phyloP scores from a whole-genome alignment of 2,113 vertebrate genomes.

The Hypomesus transpacificus region DNA sequence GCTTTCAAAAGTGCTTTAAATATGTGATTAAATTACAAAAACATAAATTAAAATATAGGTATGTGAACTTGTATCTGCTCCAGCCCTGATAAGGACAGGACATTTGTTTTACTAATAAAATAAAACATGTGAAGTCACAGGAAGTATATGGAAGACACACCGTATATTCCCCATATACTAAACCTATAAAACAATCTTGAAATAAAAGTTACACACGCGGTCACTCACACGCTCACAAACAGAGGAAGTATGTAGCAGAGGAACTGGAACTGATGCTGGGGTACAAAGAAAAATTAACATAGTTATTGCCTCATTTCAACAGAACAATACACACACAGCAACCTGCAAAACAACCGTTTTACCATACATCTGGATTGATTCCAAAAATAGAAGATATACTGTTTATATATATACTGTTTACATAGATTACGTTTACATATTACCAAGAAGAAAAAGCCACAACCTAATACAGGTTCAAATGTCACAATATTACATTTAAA shows the following conservation, averaged over 20 bases:
- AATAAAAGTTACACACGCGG: background rate
- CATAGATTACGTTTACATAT: constrained; percentile 68
- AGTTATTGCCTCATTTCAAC: constrained; percentile 70
- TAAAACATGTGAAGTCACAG: constrained; percentile 36
- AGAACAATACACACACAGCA: constrained; percentile 48
- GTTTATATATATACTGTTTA: constrained; percentile 69
- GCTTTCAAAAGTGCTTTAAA: constrained; percentile 54
- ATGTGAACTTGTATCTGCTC: constrained; percentile 48
- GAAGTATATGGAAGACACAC: constrained; percentile 41
- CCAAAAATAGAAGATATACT: constrained; percentile 71
- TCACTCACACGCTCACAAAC: constrained; percentile 20
- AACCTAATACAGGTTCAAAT: constrained; percentile 72
- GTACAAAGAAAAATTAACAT: constrained; percentile 53
- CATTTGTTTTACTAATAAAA: constrained; percentile 29
- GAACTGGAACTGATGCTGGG: constrained; percentile 60
- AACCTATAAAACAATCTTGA: background rate
- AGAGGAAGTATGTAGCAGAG: constrained; percentile 47
- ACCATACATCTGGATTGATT: constrained; percentile 58
- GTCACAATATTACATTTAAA: constrained; percentile 70
- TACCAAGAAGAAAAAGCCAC: constrained; percentile 67
- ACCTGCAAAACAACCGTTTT: constrained; percentile 55
- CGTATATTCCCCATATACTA: background rate
- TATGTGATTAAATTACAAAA: constrained; percentile 39
- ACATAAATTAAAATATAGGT: constrained; percentile 48
- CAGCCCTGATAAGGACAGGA: constrained; percentile 62